These are phyloP conservation scores for Colinus virginianus DNA, from an alignment of 2,113 vertebrate genomes.

Conservation along the genomic window DNA sequence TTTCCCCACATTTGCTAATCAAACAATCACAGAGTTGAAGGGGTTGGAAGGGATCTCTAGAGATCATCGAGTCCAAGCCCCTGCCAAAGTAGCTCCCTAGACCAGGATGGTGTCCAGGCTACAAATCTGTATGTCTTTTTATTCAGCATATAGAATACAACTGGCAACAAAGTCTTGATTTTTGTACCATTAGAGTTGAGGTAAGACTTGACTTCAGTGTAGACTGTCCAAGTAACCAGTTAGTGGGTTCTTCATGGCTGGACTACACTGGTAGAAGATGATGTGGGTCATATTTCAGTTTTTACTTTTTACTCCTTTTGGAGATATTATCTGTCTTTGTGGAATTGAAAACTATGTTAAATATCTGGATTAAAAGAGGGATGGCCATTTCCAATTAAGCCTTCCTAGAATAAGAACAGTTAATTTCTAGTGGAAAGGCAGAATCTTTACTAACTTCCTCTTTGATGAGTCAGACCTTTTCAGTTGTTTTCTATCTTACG, in stretches of 20 bases:
- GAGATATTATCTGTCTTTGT: neutral
- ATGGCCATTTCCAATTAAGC: neutral
- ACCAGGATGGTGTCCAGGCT: too few species aligned
- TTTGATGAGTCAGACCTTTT: neutral
- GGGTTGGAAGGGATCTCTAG: too few species aligned
- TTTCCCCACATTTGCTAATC: neutral
- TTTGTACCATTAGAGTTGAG: neutral
- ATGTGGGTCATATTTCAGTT: neutral
- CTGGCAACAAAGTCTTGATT: neutral
- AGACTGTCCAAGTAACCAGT: neutral
- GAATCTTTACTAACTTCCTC: neutral
- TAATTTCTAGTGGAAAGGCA: neutral
- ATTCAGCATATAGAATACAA: neutral
- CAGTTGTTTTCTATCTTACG: neutral
- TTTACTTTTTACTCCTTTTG: neutral
- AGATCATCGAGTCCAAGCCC: too few species aligned
- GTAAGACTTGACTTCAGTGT: neutral
- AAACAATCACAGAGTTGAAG: too few species aligned
- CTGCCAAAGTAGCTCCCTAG: too few species aligned
- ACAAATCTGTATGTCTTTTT: neutral
- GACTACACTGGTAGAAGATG: neutral
- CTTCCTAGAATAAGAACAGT: neutral
- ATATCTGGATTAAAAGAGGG: neutral
- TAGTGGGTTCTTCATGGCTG: fast-evolving
- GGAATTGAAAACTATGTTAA: neutral